phyloP scores from a whole-genome alignment of 2,113 vertebrate species.

The Steatornis caripensis region DNA sequence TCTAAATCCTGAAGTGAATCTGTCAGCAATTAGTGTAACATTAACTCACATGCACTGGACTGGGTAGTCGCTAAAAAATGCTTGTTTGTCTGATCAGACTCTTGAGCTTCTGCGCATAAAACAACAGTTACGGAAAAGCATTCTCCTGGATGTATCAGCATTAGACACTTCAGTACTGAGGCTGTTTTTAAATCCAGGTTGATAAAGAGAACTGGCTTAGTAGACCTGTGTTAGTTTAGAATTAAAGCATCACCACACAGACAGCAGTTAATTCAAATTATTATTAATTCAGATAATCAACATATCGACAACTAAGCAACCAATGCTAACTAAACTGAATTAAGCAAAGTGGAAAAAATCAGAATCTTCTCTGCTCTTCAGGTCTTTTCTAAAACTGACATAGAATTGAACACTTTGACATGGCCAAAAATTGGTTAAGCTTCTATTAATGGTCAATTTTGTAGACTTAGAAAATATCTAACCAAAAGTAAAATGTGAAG shows the following conservation, averaged over 20 bases:
- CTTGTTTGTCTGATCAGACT: background rate
- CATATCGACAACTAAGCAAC: background rate
- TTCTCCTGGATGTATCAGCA: background rate
- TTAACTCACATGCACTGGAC: background rate
- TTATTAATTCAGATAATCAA: background rate
- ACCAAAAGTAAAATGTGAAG: background rate
- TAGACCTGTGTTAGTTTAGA: background rate
- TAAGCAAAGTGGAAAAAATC: background rate
- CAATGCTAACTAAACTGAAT: background rate
- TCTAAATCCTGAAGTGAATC: background rate
- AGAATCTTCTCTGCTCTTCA: background rate
- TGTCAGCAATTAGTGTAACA: background rate
- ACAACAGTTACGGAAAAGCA: background rate
- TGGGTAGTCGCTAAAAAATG: background rate
- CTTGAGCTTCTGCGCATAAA: background rate
- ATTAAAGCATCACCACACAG: background rate
- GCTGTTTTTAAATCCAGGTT: background rate
- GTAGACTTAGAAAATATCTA: background rate
- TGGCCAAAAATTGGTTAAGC: background rate
- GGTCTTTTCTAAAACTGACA: background rate
- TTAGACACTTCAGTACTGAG: accelerated
- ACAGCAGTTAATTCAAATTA: background rate
- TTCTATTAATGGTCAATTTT: background rate
- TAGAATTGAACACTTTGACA: background rate
- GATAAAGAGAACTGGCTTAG: background rate